phyloP scores from a whole-genome alignment of 2,113 vertebrate genomes.

The Myotis yumanensis region DNA sequence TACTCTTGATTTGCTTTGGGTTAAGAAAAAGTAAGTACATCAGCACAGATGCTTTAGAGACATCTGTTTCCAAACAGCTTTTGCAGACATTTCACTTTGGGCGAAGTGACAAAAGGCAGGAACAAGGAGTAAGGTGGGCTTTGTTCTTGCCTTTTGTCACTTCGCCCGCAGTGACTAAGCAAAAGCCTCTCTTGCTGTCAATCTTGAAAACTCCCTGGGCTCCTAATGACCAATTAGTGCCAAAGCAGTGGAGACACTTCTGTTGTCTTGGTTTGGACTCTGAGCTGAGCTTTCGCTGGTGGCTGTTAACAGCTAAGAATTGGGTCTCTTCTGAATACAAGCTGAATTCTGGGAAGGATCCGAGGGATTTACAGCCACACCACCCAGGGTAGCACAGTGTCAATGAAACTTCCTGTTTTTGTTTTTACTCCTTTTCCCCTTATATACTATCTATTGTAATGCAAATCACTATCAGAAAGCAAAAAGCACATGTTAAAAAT shows the following conservation, averaged over 20 bases:
- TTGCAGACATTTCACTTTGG: background rate
- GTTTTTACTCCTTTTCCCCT: slow-evolving; percentile 26
- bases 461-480: background rate
- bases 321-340: slow-evolving; percentile 76
- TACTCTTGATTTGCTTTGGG: background rate
- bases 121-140: slow-evolving; percentile 11
- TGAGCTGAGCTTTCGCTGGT: slow-evolving; percentile 68
- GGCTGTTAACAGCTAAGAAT: slow-evolving; percentile 78
- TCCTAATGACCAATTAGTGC: slow-evolving; percentile 80
- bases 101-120: no score
- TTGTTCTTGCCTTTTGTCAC: slow-evolving; percentile 61
- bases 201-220: slow-evolving; percentile 59
- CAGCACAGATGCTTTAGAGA: background rate
- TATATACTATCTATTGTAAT: background rate
- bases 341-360: slow-evolving; percentile 64
- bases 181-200: slow-evolving; percentile 77
- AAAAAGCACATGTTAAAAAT: background rate
- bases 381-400: slow-evolving; percentile 50
- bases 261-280: slow-evolving; percentile 61
- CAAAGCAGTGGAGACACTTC: slow-evolving; percentile 56
- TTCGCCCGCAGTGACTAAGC: slow-evolving; percentile 73
- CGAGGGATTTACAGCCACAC: slow-evolving; percentile 54
- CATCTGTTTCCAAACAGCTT: slow-evolving; percentile 63
- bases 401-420: background rate
- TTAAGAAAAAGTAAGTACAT: slow-evolving; percentile 1